Percentiles rank a stretch among this genome's conserved stretches.
Conservation (phyloP, 2,888 invertebrate species). For the Clistopyga incitator region DNA sequence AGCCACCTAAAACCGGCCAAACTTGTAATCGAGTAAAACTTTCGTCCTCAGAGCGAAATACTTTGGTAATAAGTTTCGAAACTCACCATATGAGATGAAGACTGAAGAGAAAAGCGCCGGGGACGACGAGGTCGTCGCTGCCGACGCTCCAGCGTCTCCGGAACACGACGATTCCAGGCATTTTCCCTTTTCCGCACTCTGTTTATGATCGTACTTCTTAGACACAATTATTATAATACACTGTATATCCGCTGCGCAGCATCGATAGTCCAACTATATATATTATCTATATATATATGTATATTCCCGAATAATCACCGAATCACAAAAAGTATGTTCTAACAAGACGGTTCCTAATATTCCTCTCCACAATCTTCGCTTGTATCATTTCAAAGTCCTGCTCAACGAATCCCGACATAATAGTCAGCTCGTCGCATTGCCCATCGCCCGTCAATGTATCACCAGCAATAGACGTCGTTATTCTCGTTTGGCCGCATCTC, state of each 20-base stretch:
- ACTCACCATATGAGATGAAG: conserved; percentile 92
- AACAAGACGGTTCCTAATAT: conserved; percentile 49
- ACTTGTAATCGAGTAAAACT: no score
- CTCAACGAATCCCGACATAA: conserved; percentile 24
- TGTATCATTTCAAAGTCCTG: conserved; percentile 20
- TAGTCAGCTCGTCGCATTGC: conserved; percentile 32
- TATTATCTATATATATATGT: conserved; percentile 12
- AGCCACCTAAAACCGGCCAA: not conserved
- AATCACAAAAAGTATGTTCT: conserved; percentile 59
- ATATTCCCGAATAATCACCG: conserved; percentile 25
- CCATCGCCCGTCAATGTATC: conserved; percentile 6
- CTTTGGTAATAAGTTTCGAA: not conserved
- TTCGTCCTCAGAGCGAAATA: not conserved
- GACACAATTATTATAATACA: not conserved
- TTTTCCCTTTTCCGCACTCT: conserved; percentile 79
- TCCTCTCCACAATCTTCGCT: conserved; percentile 44
- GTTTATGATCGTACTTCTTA: not conserved
- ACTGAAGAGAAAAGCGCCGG: conserved; percentile 91
- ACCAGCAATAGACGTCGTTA: conserved; percentile 30
- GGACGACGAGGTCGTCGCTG: conserved; percentile 94
- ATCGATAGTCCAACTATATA: conserved; percentile 1
- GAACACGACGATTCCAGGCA: conserved; percentile 95
- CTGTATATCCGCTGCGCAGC: conserved; percentile 4
- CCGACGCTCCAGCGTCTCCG: conserved; percentile 94
- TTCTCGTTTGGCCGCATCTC: conserved; percentile 30